A percentile compares a stretch with the other conserved stretches of the same genome.
Conservation (phyloP, 2,888 invertebrate species). For the Dione juno region DNA sequence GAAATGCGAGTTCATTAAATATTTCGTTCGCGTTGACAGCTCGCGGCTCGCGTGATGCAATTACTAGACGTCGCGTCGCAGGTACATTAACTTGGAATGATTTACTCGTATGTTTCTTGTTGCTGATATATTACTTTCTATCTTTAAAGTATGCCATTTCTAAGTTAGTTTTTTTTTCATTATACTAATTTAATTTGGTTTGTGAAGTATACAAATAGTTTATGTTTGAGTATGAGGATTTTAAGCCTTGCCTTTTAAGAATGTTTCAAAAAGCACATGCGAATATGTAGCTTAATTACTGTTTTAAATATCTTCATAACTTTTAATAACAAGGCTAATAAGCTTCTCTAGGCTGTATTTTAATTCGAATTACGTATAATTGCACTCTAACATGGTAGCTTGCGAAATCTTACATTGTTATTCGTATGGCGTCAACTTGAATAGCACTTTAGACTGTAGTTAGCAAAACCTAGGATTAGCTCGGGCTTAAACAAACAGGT, state of each 20-base stretch:
- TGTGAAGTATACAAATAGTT: neutral
- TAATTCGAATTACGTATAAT: constrained; percentile 9
- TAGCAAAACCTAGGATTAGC: constrained; percentile 26
- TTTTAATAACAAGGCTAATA: neutral
- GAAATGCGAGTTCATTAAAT: constrained; percentile 26
- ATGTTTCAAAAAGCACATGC: too few species aligned
- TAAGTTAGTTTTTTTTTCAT: neutral
- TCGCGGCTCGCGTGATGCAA: constrained; percentile 29
- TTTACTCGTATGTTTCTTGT: constrained; percentile 15
- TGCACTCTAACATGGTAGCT: constrained; percentile 25
- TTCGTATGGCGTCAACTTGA: constrained; percentile 19
- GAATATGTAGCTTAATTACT: too few species aligned
- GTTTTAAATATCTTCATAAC: too few species aligned
- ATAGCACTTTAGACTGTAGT: constrained; percentile 30
- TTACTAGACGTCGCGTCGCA: neutral
- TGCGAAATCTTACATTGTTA: constrained; percentile 29
- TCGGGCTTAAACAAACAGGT: constrained; percentile 22
- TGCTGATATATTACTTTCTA: constrained; percentile 11
- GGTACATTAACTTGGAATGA: constrained; percentile 2
- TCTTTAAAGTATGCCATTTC: neutral
- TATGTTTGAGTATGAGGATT: too few species aligned
- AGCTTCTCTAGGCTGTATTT: neutral
- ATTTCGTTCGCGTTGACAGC: constrained; percentile 35
- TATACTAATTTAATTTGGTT: neutral
- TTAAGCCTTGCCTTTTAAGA: too few species aligned